These are phyloP conservation scores for Ypsolopha scabrella DNA, from an alignment of 2,888 invertebrate genomes.

Conservation along the genomic window DNA sequence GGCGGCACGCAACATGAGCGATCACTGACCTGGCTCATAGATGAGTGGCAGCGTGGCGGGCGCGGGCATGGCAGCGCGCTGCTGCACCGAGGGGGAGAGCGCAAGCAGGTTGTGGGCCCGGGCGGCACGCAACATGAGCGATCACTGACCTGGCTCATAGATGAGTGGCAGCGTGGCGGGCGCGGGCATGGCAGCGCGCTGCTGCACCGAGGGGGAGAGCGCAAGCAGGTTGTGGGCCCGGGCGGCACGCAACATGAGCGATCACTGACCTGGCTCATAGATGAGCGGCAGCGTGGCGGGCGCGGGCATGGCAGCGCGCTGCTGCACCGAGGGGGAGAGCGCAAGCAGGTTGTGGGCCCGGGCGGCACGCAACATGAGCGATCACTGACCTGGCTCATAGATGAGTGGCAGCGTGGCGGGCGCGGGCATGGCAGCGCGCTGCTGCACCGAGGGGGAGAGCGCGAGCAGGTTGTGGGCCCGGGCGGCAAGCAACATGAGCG, in stretches of 20 bases:
- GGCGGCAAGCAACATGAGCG: slow-evolving; percentile 95
- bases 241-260: slow-evolving; percentile 95
- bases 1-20: slow-evolving; percentile 95
- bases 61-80: slow-evolving; percentile 90
- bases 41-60: slow-evolving; percentile 94
- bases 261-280: too few relatives aligned
- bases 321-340: slow-evolving; percentile 89
- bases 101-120: slow-evolving; percentile 90
- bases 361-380: slow-evolving; percentile 95
- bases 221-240: slow-evolving; percentile 90
- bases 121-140: slow-evolving; percentile 95
- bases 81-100: slow-evolving; percentile 89
- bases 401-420: slow-evolving; percentile 94
- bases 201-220: slow-evolving; percentile 89
- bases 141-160: too few relatives aligned
- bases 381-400: too few relatives aligned
- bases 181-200: slow-evolving; percentile 90
- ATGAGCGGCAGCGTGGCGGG: slow-evolving; percentile 94
- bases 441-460: slow-evolving; percentile 89
- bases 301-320: slow-evolving; percentile 90
- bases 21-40: too few relatives aligned
- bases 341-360: slow-evolving; percentile 90
- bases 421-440: slow-evolving; percentile 90
- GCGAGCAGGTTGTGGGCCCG: slow-evolving; percentile 90
- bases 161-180: slow-evolving; percentile 94